phyloP scores from a whole-genome alignment of 2,113 vertebrate species.

The Tragelaphus scriptus region DNA sequence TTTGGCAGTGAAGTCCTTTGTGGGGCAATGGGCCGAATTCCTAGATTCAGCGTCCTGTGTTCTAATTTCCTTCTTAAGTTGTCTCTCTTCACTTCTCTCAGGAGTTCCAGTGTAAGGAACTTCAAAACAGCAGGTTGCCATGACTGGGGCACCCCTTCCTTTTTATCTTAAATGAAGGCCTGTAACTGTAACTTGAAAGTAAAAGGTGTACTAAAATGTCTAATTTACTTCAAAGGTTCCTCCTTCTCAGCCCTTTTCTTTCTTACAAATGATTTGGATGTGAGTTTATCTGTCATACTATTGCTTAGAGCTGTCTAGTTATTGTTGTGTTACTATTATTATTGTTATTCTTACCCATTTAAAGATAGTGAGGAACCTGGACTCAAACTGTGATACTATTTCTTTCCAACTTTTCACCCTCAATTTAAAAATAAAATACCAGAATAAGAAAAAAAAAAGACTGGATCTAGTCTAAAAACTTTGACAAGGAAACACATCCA shows the following conservation, averaged over 20 bases:
- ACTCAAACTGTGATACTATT: not conserved
- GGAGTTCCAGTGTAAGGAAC: rapidly evolving
- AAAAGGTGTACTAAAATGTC: not conserved
- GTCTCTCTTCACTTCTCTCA: not conserved
- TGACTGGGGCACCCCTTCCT: not conserved
- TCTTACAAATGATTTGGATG: not conserved
- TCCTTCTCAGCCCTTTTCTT: not conserved
- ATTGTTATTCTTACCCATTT: not conserved
- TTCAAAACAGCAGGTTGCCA: not conserved
- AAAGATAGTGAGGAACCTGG: not conserved
- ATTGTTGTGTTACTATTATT: not conserved
- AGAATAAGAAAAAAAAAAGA: not conserved
- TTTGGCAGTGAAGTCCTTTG: not conserved
- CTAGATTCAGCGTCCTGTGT: not conserved
- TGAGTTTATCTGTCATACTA: not conserved
- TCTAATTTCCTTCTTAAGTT: not conserved
- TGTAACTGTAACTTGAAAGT: not conserved
- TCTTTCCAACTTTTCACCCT: not conserved
- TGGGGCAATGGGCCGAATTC: not conserved
- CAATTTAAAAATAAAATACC: not conserved
- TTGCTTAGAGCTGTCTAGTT: not conserved
- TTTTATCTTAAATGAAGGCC: not conserved
- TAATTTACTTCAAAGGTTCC: not conserved
- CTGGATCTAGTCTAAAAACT: not conserved
- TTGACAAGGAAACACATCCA: not conserved